Base-by-base conservation (phyloP, 2,888 invertebrate species). In the Sisyra terminalis region DNA sequence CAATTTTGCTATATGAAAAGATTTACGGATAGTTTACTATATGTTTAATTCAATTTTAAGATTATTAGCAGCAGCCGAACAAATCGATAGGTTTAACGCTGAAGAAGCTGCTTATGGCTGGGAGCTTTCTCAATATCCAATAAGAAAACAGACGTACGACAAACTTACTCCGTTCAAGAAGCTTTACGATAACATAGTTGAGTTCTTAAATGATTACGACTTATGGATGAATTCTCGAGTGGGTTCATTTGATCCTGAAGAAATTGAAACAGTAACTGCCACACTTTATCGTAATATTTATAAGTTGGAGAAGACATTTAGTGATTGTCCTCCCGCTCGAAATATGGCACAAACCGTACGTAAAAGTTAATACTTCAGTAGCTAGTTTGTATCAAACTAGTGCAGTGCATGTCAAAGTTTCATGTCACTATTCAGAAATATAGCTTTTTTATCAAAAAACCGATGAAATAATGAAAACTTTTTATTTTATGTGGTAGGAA, bases 81-180 rank as follows among this genome's bases (percentile, higher is more conserved):
- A 71, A 46, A 88, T 93, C 47, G 87, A 90, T 53, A 73, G 76
- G 45, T 90, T 96, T 53, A 96, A 96, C 58, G 81, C 80, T 56
- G 94, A 96, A 58, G 96, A 96, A 58, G 66, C 72, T 24, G 73
- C 90, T 14, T 94, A 84, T 56, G 86, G 83, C 7, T 92, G 85
- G 77, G 85, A 90, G 55, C 58, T 79, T 6, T 88, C 93, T 0
- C 80, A 84, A 51, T 96, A 94, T 66, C 89, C 92, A 0, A 69
- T 84, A 47, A 70, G 93, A 47, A 86, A 88, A 60, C 63, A 71
- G 53, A 65, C 78, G 0, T 77, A 81, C 47, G 90, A 90, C 52
- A 82, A 73, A 56, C 64, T 96, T 35, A 71, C 74, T 17, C 93
- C 94, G 0, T 96, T 75, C 56, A 85, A 89, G 57, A 80, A 78